Conservation (phyloP, 2,113 vertebrate genomes). For the Merops nubicus region DNA sequence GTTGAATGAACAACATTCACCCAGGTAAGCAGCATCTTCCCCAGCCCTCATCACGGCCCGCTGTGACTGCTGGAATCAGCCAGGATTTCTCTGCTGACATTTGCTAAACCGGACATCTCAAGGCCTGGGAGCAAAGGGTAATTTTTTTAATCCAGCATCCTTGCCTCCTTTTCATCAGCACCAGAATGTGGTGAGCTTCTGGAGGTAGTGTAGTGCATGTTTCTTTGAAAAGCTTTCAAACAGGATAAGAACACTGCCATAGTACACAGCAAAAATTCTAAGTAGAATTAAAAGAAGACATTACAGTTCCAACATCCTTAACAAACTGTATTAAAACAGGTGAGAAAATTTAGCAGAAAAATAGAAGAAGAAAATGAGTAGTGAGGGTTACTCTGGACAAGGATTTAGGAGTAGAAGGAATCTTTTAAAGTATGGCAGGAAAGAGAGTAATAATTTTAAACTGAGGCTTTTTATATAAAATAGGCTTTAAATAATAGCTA, state of each 20-base stretch:
- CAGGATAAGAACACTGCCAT: fast-evolving
- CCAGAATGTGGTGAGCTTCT: neutral
- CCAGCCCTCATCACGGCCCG: neutral
- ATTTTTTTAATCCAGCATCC: neutral
- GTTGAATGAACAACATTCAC: neutral
- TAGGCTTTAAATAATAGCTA: neutral
- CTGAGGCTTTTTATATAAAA: neutral
- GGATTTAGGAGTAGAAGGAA: neutral
- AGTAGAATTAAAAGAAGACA: neutral
- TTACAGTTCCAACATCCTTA: neutral
- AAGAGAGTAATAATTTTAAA: neutral
- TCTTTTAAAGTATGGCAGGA: neutral
- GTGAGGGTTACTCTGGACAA: neutral
- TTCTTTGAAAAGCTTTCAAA: neutral
- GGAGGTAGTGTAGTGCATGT: neutral
- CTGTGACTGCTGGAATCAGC: neutral
- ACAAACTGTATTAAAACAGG: neutral
- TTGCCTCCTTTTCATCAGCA: neutral
- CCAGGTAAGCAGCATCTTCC: neutral
- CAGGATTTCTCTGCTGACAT: neutral
- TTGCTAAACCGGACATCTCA: neutral
- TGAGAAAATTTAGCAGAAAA: neutral
- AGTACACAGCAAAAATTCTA: neutral
- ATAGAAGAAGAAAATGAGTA: neutral
- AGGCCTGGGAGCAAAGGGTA: neutral